Base-by-base conservation (phyloP, 2,888 invertebrate genomes). In the Idaea aversata region DNA sequence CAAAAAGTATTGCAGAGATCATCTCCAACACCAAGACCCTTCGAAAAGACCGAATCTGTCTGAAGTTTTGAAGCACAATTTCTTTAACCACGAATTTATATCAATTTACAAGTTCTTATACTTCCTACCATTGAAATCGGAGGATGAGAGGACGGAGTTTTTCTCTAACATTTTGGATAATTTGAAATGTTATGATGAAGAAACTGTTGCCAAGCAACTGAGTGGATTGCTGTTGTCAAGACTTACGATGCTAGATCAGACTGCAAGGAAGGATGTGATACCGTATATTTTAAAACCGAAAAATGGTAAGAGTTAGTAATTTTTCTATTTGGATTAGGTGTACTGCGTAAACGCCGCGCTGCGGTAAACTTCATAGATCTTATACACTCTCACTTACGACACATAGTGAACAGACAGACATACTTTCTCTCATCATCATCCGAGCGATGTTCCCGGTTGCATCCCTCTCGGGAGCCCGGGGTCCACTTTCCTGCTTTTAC, bases 61-160 rank as follows among this genome's bases (percentile, higher is more conserved):
- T 6, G 93, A 94, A 34, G 89, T 97, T 38, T 87, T 97, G 3
- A 87, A 94, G 63, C 97, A 97, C 87, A 94, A 94, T 61, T 97
- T 97, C 86, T 98, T 97, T 81, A 97, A 96, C 76, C 97, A 97
- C 81, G 97, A 97, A 78, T 98, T 98, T 83, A 95, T 98, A 69
- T 92, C 94, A 34, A 96, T 98, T 73, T 95, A 97, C 83, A 95
- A 96, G 71, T 98, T 98, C 88, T 91, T 98, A 0, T 95, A 95
- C 75, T 97, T 97, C 82, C 88, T 98, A 64, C 97, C 98, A 0
- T 82, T 98, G 57, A 98, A 98, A 85, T 93, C 93, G 66, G 95
- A 96, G 74, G 91, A 93, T 63, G 97, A 98, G 75, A 98, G 96
- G 82, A 93, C 94, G 71, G 90, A 94, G 65, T 98, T 98, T 85